Evolutionary conservation across 2,113 vertebrate genomes (phyloP).

Genomic region (Megalops atlanticus): DNA sequence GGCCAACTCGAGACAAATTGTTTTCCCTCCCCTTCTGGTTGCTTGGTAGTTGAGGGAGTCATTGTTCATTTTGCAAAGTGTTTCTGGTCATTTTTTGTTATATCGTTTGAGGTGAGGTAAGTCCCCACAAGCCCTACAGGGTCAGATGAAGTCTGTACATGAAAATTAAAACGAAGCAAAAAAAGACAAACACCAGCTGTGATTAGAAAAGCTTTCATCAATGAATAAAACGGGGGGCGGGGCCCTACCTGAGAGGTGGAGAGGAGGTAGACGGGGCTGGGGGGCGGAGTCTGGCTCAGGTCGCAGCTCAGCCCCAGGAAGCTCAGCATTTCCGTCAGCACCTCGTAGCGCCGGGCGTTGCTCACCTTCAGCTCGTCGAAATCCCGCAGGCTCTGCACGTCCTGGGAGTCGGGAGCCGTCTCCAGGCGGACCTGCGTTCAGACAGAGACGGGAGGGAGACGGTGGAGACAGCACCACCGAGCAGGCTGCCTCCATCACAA

Average conservation of each 20-base stretch:
- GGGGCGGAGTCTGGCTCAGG: constrained; percentile 45
- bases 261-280: constrained; percentile 78
- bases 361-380: constrained; percentile 81
- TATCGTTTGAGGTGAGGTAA: background rate
- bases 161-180: too few species aligned
- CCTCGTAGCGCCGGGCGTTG: constrained; percentile 74
- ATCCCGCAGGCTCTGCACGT: constrained; percentile 52
- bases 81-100: background rate
- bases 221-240: background rate
- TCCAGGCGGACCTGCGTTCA: constrained; percentile 80
- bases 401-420: constrained; percentile 59
- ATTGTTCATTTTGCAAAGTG: too few species aligned
- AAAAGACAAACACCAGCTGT: background rate
- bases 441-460: background rate
- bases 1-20: too few species aligned
- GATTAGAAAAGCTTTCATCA: background rate
- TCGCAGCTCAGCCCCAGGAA: constrained; percentile 82
- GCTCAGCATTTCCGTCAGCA: constrained; percentile 78
- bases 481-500: background rate
- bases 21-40: too few species aligned
- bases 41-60: too few species aligned
- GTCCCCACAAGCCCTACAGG: too few species aligned
- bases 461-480: background rate
- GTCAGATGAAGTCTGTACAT: too few species aligned
- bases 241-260: constrained; percentile 71